Base-by-base conservation (phyloP, 1,140 invertebrate genomes). In the Charaxes varanes region DNA sequence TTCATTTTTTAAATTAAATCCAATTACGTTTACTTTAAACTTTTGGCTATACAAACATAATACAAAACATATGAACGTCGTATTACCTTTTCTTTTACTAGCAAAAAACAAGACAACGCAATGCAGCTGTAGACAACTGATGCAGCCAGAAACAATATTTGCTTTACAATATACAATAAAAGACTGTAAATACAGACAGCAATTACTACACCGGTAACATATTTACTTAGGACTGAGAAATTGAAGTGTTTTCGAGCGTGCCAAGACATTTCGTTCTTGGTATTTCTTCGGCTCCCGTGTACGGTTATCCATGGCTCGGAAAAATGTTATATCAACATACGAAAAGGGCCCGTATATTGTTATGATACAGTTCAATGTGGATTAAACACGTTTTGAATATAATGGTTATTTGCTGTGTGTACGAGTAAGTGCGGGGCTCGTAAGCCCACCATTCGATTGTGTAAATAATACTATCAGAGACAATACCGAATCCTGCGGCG, bases 211-310 rank as follows among this genome's bases (percentile, higher is more conserved):
- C 61, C 61, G 67, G 65, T 71, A 73, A 79, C 79, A 80, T 83
- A 74, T 83, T 83, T 83, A 62, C 62, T 80, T 83, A 83, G 79
- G 79, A 83, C 74, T 59, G 67, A 78, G 73, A 63, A 69, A 79
- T 76, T 79, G 73, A 74, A 83, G 76, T 80, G 73, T 74, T 68
- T 80, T 78, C 73, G 57, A 68, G 67, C 76, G 63, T 70, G 64
- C 63, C 61, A 67, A 77, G 68, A 74, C 72, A 72, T 76, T 72
- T 76, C 50, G 64, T 69, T 64, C 48, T 62, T 71, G 65, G 64
- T 70, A 68, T 76, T 71, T 73, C 71, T 69, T 64, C 56, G 54
- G 60, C 65, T 47, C 52, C 41, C 35, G 48, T 38, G 33, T 54
- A 42, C 34, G 38, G 26, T 31, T 26, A 24, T 28, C 31, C 26